A percentile compares a stretch with the other conserved stretches of the same genome.
Conservation (phyloP, 1,140 invertebrate species). For the Hylaeus anthracinus region DNA sequence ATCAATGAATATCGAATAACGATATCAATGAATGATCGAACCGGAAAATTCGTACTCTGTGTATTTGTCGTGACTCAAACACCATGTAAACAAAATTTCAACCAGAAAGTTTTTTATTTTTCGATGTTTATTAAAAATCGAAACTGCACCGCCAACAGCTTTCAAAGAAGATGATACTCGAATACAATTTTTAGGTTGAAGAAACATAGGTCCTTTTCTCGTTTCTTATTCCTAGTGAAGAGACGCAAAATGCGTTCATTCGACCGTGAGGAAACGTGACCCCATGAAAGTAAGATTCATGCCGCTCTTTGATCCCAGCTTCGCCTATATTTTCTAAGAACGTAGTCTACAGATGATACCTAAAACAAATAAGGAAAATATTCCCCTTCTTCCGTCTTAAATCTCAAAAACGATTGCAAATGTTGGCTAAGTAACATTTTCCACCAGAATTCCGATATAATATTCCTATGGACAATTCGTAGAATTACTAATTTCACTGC, state of each 20-base stretch:
- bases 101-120: too few relatives aligned
- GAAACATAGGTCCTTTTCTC: constrained; percentile 23
- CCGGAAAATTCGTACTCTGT: too few relatives aligned
- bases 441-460: too few relatives aligned
- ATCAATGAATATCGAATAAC: too few relatives aligned
- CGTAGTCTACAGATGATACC: constrained; percentile 43
- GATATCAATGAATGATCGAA: too few relatives aligned
- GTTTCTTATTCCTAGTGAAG: constrained; percentile 15
- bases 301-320: constrained; percentile 52
- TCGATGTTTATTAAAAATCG: too few relatives aligned
- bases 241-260: constrained; percentile 44
- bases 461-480: background rate
- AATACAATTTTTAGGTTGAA: constrained; percentile 33
- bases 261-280: constrained; percentile 56
- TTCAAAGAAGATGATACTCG: background rate
- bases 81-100: too few relatives aligned
- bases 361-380: constrained; percentile 37
- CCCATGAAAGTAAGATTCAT: constrained; percentile 55
- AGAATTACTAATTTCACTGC: background rate
- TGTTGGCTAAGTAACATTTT: too few relatives aligned
- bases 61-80: too few relatives aligned
- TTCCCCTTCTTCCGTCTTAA: background rate
- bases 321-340: constrained; percentile 46
- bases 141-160: background rate
- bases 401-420: background rate